Conservation (phyloP, 1,140 invertebrate genomes). For the Globodera ellingtonae region DNA sequence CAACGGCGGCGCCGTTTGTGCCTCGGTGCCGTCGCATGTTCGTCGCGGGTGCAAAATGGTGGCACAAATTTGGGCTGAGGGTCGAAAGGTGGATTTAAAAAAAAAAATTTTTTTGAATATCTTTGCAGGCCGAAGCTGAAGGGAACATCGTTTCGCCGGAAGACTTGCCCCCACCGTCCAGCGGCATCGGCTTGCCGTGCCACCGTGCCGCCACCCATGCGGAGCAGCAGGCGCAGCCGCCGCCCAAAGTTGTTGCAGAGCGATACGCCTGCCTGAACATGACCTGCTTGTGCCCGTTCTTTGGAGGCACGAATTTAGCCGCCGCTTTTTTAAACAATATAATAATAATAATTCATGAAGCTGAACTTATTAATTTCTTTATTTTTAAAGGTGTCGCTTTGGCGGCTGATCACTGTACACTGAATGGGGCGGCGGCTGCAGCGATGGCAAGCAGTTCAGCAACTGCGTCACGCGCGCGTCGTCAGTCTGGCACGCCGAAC, state of each 20-base stretch:
- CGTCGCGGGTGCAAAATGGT: neutral
- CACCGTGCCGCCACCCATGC: neutral
- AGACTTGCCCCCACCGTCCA: neutral
- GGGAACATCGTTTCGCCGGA: neutral
- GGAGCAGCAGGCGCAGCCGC: neutral
- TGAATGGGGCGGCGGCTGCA: too few species aligned
- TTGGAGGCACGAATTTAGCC: neutral
- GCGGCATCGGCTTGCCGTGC: neutral
- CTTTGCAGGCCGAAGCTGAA: neutral
- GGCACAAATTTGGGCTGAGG: neutral
- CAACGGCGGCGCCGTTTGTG: neutral
- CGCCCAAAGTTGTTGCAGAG: neutral
- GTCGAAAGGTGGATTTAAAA: neutral
- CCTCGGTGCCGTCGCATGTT: neutral
- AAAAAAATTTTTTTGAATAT: neutral
- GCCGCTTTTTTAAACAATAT: too few species aligned
- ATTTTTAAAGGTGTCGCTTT: too few species aligned
- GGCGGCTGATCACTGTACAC: too few species aligned
- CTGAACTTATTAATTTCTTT: too few species aligned
- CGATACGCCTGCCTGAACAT: neutral
- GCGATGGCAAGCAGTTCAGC: too few species aligned
- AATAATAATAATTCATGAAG: too few species aligned
- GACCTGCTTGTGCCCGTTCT: neutral
- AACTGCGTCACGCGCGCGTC: neutral
- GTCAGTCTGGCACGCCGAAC: neutral